A percentile compares a stretch with the other conserved stretches of the same genome.
These are phyloP conservation scores for Laspeyria flexula DNA, from an alignment of 2,888 invertebrate genomes.

Conservation along the genomic window DNA sequence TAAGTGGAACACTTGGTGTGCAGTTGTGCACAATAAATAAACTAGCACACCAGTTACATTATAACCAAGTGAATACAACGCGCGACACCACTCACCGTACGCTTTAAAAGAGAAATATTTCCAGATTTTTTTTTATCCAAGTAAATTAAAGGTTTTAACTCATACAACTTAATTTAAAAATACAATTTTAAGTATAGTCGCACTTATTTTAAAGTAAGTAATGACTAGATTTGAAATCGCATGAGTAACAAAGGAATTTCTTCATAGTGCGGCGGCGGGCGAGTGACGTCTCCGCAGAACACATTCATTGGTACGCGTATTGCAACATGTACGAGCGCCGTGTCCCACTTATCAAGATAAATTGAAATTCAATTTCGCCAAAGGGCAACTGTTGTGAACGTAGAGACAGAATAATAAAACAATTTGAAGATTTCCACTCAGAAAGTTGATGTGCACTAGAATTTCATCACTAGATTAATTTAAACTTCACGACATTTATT, in stretches of 20 bases:
- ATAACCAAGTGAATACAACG: no score
- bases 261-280: conserved; percentile 36
- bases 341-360: conserved; percentile 80
- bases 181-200: not conserved
- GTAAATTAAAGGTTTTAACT: no score
- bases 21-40: no score
- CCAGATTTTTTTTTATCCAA: no score
- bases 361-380: conserved; percentile 83
- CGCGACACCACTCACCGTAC: no score
- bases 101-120: no score
- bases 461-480: not conserved
- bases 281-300: conserved; percentile 64
- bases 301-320: conserved; percentile 70
- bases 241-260: conserved; percentile 33
- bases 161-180: not conserved
- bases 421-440: conserved; percentile 23
- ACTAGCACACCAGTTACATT: no score
- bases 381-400: conserved; percentile 72
- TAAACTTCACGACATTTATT: no score
- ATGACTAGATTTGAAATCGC: conserved; percentile 8
- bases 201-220: not conserved
- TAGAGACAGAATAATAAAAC: conserved; percentile 60
- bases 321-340: conserved; percentile 68
- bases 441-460: conserved; percentile 8
- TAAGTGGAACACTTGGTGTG: no score